Evolutionary conservation across 1,140 invertebrate species (phyloP).

Genomic region (Drosophila rufa): DNA sequence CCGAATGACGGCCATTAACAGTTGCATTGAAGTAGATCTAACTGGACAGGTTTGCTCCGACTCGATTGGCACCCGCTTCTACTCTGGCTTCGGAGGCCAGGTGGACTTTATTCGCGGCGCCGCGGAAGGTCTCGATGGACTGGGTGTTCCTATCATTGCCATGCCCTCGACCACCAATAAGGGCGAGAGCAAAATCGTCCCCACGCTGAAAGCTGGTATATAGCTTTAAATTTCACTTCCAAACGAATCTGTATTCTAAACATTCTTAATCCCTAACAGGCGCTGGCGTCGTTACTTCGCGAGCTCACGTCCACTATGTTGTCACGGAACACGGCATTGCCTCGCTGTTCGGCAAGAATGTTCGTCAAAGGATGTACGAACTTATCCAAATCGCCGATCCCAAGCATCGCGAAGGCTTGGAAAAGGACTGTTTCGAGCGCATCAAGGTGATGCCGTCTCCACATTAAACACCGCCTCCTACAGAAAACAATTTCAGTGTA

Average conservation of each 20-base stretch:
- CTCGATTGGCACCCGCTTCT: conserved; percentile 96
- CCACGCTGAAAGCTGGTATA: conserved; percentile 92
- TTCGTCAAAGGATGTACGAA: conserved; percentile 94
- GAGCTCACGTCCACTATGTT: conserved; percentile 96
- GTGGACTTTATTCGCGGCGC: conserved; percentile 98
- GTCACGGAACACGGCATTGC: conserved; percentile 98
- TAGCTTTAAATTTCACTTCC: too few species aligned
- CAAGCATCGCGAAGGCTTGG: conserved; percentile 93
- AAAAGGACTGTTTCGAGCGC: conserved; percentile 95
- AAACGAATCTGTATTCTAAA: background rate
- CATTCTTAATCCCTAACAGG: conserved; percentile 86
- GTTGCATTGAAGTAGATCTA: conserved; percentile 98
- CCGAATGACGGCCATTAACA: conserved; percentile 98
- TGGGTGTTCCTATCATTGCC: conserved; percentile 97
- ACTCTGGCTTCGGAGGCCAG: conserved; percentile 96
- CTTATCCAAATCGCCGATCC: conserved; percentile 96
- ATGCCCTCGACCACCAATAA: conserved; percentile 94
- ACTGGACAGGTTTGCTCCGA: conserved; percentile 97
- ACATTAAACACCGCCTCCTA: conserved; percentile 30
- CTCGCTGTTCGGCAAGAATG: conserved; percentile 94
- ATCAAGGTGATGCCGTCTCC: conserved; percentile 93
- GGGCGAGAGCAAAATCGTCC: conserved; percentile 95
- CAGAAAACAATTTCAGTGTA: conserved; percentile 23
- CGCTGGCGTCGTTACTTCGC: conserved; percentile 96
- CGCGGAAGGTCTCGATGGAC: conserved; percentile 93